These are phyloP conservation scores for Drosophila infuscata DNA, from an alignment of 2,888 invertebrate species.

Conservation along the genomic window DNA sequence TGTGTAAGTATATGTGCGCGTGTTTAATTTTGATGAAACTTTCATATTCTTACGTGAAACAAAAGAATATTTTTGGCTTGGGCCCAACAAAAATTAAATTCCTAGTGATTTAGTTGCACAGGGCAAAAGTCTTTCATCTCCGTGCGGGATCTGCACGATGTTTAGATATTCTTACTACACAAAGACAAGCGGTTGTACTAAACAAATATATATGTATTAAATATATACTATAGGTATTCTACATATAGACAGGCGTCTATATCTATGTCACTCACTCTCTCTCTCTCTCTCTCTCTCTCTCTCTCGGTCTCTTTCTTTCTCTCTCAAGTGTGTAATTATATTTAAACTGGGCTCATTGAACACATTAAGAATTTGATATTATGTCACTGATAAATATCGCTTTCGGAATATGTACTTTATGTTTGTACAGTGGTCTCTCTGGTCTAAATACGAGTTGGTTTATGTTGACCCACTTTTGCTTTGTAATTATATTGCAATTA, in stretches of 20 bases:
- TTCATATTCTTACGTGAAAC: conserved; percentile 65
- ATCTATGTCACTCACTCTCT: conserved; percentile 15
- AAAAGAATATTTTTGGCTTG: conserved; percentile 61
- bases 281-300: too few species aligned
- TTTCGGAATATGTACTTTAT: conserved; percentile 34
- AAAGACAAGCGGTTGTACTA: conserved; percentile 6
- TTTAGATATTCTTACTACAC: conserved; percentile 50
- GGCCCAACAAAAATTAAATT: conserved; percentile 62
- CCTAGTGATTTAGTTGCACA: conserved; percentile 63
- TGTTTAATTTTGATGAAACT: conserved; percentile 62
- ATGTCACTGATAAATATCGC: conserved; percentile 14
- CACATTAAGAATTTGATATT: not conserved
- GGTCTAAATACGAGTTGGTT: conserved; percentile 33
- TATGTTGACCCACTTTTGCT: conserved; percentile 61
- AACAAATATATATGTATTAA: not conserved
- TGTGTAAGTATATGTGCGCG: conserved; percentile 7
- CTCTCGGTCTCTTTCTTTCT: not conserved
- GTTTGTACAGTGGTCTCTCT: conserved; percentile 10
- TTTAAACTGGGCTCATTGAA: not conserved
- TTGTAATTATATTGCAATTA: conserved; percentile 67
- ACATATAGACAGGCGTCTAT: conserved; percentile 11
- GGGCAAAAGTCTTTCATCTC: conserved; percentile 46
- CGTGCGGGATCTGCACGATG: conserved; percentile 41
- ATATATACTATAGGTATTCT: conserved; percentile 12
- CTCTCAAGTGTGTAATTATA: not conserved